A percentile compares a stretch with the other conserved stretches of the same genome.
These are phyloP conservation scores for Athene noctua DNA, from an alignment of 2,113 vertebrate genomes.

Conservation along the genomic window DNA sequence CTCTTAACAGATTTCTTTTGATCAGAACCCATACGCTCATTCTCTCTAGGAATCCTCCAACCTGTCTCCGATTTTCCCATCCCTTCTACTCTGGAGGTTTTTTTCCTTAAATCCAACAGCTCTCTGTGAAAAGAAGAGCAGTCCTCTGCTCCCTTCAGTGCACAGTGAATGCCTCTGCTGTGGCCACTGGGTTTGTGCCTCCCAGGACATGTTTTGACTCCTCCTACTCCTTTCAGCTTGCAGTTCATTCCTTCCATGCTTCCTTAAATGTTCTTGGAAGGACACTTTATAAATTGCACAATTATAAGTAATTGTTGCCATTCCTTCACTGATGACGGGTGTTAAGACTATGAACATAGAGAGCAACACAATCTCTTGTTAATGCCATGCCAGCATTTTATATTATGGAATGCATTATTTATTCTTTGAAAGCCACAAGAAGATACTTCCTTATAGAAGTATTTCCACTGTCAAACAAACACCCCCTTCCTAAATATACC, in stretches of 20 bases:
- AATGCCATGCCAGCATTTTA: background rate
- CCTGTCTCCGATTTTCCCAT: background rate
- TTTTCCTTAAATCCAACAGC: background rate
- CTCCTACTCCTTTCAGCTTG: constrained; percentile 4
- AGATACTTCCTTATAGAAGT: background rate
- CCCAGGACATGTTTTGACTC: background rate
- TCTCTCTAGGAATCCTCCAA: background rate
- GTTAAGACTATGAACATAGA: background rate
- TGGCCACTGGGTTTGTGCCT: background rate
- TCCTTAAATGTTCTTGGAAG: constrained; percentile 47
- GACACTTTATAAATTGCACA: constrained; percentile 36
- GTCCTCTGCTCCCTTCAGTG: background rate
- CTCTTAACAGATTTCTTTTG: background rate
- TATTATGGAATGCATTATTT: constrained; percentile 23
- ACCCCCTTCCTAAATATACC: background rate
- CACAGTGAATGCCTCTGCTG: background rate
- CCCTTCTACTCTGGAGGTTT: background rate
- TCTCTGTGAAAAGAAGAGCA: background rate
- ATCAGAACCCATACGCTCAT: background rate
- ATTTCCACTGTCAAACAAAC: background rate
- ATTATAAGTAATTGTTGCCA: constrained; percentile 42
- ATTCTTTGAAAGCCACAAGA: constrained; percentile 7
- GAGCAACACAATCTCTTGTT: background rate
- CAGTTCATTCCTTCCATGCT: constrained; percentile 13
- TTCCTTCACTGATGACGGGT: constrained; percentile 12